Percentiles rank a stretch among this genome's conserved stretches.
Conservation (phyloP, 2,797 vertebrate species). For the Propithecus deckenii region DNA sequence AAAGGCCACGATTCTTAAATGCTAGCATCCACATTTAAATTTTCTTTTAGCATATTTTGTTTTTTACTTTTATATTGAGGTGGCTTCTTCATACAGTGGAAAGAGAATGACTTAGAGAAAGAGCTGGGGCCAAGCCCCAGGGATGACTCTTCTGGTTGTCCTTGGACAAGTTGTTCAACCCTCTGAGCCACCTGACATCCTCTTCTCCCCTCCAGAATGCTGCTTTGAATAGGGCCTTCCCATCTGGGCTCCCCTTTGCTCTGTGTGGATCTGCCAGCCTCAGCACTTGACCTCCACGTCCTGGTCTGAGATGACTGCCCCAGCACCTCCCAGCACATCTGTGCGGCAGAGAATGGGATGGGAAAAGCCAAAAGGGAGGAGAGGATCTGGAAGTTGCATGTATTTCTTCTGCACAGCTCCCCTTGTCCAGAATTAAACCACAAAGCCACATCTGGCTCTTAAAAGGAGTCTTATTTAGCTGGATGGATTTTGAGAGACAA, state of each 20-base stretch:
- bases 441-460: not conserved
- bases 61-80: not conserved
- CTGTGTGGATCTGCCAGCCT: not conserved
- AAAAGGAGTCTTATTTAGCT: not conserved
- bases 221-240: not conserved
- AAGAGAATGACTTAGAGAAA: not conserved
- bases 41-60: not conserved
- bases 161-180: no score
- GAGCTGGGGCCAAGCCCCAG: rapidly evolving
- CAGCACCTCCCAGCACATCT: no score
- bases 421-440: no score
- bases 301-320: rapidly evolving
- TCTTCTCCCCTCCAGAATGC: not conserved
- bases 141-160: not conserved
- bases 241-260: not conserved
- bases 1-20: not conserved
- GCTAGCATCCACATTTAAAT: not conserved
- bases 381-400: not conserved
- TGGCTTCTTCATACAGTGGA: not conserved
- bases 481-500: not conserved
- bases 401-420: not conserved
- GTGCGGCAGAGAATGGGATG: not conserved
- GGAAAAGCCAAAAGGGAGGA: not conserved
- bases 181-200: not conserved
- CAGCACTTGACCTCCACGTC: not conserved